Percentiles rank a stretch among this genome's conserved stretches.
These are phyloP conservation scores for Drosophila multiciliata DNA, from an alignment of 2,888 invertebrate genomes.

Conservation along the genomic window DNA sequence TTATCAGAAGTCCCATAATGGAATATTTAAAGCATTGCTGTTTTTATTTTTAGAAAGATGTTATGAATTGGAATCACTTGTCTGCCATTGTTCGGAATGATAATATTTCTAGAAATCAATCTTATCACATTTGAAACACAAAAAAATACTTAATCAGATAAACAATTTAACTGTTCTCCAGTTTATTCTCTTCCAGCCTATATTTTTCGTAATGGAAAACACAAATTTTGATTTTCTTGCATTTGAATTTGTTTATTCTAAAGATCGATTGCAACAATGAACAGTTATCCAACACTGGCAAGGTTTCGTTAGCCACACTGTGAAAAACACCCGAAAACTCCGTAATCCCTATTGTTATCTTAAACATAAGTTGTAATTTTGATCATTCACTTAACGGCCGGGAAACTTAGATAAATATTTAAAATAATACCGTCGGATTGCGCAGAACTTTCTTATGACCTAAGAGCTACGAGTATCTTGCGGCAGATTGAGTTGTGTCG, in stretches of 20 bases:
- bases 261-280: slow-evolving; percentile 13
- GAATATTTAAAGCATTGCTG: no score
- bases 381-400: slow-evolving; percentile 6
- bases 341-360: slow-evolving; percentile 25
- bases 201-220: background rate
- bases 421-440: slow-evolving; percentile 20
- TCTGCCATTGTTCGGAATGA: background rate
- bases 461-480: slow-evolving; percentile 65
- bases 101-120: background rate
- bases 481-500: slow-evolving; percentile 70
- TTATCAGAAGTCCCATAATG: no score
- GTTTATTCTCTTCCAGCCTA: background rate
- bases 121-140: background rate
- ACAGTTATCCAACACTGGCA: slow-evolving; percentile 1
- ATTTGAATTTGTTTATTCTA: slow-evolving; percentile 29
- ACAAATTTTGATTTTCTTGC: slow-evolving; percentile 2
- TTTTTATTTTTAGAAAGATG: background rate
- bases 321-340: slow-evolving; percentile 29
- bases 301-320: slow-evolving; percentile 15
- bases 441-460: slow-evolving; percentile 10
- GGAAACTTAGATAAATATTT: slow-evolving; percentile 38
- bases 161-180: background rate
- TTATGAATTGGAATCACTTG: background rate
- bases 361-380: slow-evolving; percentile 41
- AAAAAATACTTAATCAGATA: background rate